Conservation (phyloP, 2,113 vertebrate genomes). For the Passer montanus region DNA sequence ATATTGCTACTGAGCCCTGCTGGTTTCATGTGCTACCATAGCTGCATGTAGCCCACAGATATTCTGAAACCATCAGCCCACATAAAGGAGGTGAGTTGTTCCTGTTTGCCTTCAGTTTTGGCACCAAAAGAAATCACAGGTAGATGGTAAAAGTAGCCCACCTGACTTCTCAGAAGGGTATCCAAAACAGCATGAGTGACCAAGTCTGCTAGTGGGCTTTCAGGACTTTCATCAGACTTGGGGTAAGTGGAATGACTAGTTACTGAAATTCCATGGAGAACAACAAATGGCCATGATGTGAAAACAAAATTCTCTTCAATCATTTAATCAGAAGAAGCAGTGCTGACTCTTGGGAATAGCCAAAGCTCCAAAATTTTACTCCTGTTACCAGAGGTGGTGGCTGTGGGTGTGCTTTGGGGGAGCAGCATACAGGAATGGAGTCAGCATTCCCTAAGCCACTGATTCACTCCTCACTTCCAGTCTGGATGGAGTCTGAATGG, state of each 20-base stretch:
- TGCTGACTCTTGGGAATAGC: background rate
- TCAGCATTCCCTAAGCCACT: background rate
- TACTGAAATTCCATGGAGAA: background rate
- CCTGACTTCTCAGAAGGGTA: background rate
- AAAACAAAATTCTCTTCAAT: background rate
- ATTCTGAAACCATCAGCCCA: background rate
- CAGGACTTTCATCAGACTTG: background rate
- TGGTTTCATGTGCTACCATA: background rate
- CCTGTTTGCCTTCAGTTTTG: background rate
- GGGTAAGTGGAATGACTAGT: background rate
- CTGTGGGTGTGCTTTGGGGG: background rate
- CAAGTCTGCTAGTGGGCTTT: background rate
- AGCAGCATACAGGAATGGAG: background rate
- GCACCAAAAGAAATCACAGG: background rate
- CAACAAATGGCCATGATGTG: background rate
- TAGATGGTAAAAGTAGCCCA: background rate
- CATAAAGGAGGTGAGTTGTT: background rate
- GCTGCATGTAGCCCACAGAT: background rate
- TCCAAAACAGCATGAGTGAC: background rate
- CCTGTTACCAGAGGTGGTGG: rapidly evolving
- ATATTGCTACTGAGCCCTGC: background rate
- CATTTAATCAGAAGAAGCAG: background rate
- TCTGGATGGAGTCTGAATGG: background rate
- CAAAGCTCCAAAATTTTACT: background rate
- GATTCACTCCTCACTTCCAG: background rate